Conservation (phyloP, 1,140 invertebrate species). For the Anagrus nilaparvatae region DNA sequence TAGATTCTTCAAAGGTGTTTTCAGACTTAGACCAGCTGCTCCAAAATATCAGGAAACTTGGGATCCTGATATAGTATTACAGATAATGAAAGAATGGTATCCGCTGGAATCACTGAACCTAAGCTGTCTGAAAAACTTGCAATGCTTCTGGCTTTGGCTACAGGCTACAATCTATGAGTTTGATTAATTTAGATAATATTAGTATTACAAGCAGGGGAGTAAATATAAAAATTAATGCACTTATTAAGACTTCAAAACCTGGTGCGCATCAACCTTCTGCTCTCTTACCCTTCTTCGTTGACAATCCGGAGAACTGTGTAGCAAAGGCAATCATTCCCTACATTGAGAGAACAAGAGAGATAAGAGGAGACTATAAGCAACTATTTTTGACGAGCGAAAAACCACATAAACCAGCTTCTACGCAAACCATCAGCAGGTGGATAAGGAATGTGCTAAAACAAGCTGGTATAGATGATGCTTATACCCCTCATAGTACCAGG, state of each 20-base stretch:
- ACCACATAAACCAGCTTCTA: no score
- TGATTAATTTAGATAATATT: constrained; percentile 3
- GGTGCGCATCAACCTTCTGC: not conserved
- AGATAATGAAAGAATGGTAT: constrained; percentile 9
- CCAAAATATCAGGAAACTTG: constrained; percentile 22
- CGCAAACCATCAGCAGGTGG: no score
- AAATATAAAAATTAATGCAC: not conserved
- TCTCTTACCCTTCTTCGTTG: not conserved
- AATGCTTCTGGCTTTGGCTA: constrained; percentile 10
- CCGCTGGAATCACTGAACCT: constrained; percentile 4
- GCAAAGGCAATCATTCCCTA: no score
- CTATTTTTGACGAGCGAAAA: no score
- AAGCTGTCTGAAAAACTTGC: constrained; percentile 7
- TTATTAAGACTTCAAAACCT: not conserved
- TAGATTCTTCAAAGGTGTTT: constrained; percentile 24
- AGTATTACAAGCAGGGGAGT: not conserved
- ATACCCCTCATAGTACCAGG: no score
- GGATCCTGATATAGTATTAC: no score
- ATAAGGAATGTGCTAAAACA: no score
- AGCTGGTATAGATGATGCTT: no score
- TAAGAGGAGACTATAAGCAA: no score
- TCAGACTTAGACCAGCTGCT: constrained; percentile 15
- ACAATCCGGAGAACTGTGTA: not conserved
- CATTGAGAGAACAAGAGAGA: no score
- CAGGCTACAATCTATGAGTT: constrained; percentile 6